Percentiles rank a stretch among this genome's conserved stretches.
Conservation (phyloP, 2,797 vertebrate species). For the Crax fasciolata region DNA sequence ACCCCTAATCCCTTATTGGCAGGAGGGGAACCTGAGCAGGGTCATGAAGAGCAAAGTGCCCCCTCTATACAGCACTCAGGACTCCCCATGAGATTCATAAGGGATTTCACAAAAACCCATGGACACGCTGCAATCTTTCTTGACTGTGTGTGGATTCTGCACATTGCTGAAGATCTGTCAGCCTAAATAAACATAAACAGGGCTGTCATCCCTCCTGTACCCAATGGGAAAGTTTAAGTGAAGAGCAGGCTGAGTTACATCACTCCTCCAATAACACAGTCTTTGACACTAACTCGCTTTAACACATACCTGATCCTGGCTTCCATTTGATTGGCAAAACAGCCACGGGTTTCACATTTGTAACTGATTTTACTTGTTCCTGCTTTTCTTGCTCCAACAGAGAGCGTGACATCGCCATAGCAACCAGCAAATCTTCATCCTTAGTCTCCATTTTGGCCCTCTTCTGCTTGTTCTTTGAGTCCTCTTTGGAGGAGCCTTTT, state of each 20-base stretch:
- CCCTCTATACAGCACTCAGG: background rate
- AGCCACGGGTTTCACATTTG: conserved; percentile 53
- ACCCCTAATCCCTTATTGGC: background rate
- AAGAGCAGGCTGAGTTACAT: background rate
- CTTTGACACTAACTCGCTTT: background rate
- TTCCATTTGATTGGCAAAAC: conserved; percentile 66
- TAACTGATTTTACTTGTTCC: conserved; percentile 35
- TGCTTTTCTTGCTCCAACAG: conserved; percentile 85
- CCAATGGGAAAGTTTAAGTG: background rate
- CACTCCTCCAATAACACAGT: background rate
- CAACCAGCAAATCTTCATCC: conserved; percentile 91
- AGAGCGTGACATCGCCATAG: conserved; percentile 93
- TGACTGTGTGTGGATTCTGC: background rate
- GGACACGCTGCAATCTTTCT: background rate
- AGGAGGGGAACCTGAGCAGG: background rate
- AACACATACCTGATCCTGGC: conserved; percentile 73
- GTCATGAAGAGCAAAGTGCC: background rate
- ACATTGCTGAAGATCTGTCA: background rate
- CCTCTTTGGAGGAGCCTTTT: conserved; percentile 78
- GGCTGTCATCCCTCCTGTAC: background rate
- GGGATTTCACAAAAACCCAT: background rate
- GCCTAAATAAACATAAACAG: conserved; percentile 10
- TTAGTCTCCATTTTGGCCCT: conserved; percentile 66
- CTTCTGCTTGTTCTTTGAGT: conserved; percentile 84
- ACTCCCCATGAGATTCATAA: background rate